These are phyloP conservation scores for Horisme vitalbata DNA, from an alignment of 2,888 invertebrate genomes.

Conservation along the genomic window DNA sequence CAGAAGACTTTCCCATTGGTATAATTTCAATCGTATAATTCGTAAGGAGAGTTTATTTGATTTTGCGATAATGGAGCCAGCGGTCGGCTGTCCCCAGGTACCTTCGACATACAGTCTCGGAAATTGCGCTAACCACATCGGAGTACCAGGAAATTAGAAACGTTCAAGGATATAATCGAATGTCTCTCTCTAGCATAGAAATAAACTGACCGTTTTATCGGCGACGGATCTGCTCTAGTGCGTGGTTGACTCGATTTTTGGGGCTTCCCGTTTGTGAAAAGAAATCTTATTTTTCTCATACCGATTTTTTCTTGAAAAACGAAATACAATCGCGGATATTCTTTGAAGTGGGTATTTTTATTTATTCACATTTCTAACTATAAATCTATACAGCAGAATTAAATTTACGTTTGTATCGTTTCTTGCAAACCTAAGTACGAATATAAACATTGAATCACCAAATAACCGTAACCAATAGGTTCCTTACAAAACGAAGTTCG, in stretches of 20 bases:
- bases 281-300: too few species aligned
- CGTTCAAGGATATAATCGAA: slow-evolving; percentile 79
- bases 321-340: background rate
- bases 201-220: slow-evolving; percentile 60
- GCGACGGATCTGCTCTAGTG: slow-evolving; percentile 44
- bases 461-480: slow-evolving; percentile 15
- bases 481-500: slow-evolving; percentile 30
- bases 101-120: slow-evolving; percentile 67
- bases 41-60: slow-evolving; percentile 69
- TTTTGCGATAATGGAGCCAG: slow-evolving; percentile 68
- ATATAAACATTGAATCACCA: background rate
- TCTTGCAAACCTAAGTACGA: too few species aligned
- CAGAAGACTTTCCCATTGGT: slow-evolving; percentile 4
- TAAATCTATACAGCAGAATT: too few species aligned
- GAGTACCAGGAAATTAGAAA: slow-evolving; percentile 81
- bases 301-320: background rate
- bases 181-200: slow-evolving; percentile 66
- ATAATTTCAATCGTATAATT: slow-evolving; percentile 64
- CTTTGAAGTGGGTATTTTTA: too few species aligned
- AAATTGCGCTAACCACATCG: slow-evolving; percentile 81
- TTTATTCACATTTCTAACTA: too few species aligned
- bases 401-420: too few species aligned
- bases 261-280: slow-evolving; percentile 16
- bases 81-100: slow-evolving; percentile 66
- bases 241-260: slow-evolving; percentile 42